A percentile compares a stretch with the other conserved stretches of the same genome.
These are phyloP conservation scores for Polyodon spathula DNA, from an alignment of 2,113 vertebrate species.

Conservation along the genomic window DNA sequence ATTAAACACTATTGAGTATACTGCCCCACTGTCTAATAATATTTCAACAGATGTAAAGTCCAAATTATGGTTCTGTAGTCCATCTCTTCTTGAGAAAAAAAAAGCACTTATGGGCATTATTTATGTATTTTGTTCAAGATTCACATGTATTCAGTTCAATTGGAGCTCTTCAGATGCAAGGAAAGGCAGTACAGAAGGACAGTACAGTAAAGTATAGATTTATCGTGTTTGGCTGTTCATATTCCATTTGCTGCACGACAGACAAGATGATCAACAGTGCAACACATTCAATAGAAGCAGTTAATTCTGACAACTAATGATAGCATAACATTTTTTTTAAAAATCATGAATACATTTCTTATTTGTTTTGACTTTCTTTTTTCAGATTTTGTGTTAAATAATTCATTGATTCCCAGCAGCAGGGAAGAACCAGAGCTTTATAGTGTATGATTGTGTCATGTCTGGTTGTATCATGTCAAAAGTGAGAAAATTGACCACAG, in stretches of 20 bases:
- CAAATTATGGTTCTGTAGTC: no score
- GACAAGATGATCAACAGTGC: background rate
- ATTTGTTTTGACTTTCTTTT: conserved; percentile 34
- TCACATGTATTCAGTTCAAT: no score
- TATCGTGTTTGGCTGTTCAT: background rate
- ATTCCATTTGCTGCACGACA: background rate
- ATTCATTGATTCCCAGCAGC: conserved; percentile 76
- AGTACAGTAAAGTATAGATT: background rate
- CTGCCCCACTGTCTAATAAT: no score
- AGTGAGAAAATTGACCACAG: conserved; percentile 84
- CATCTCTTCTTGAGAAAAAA: no score
- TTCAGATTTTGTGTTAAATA: conserved; percentile 75
- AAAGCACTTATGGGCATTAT: no score
- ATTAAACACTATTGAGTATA: no score
- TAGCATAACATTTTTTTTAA: background rate
- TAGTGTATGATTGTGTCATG: conserved; percentile 80
- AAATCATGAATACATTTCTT: background rate
- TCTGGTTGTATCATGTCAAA: conserved; percentile 82
- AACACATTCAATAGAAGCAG: background rate
- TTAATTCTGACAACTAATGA: background rate
- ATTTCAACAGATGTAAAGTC: no score
- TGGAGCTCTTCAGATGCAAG: background rate
- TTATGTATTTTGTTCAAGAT: no score
- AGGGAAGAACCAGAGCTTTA: conserved; percentile 77
- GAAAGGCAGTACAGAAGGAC: background rate